Conservation (phyloP, 2,888 invertebrate genomes). For the Druceiella hillmani region DNA sequence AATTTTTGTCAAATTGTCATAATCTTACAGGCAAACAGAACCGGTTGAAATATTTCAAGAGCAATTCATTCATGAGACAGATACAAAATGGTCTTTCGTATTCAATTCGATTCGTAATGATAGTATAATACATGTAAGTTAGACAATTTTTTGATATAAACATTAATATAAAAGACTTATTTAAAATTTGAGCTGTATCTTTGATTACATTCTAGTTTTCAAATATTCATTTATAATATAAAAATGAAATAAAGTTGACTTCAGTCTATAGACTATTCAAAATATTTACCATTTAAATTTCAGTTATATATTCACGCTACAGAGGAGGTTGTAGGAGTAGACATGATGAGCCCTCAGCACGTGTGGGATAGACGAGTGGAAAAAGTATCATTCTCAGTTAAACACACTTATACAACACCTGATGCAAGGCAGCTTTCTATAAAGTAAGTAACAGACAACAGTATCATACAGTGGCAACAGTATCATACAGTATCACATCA, state of each 20-base stretch:
- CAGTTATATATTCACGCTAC: slow-evolving; percentile 61
- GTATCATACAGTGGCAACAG: slow-evolving; percentile 1
- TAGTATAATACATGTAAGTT: slow-evolving; percentile 40
- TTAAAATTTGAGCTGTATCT: too few species aligned
- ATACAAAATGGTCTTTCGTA: slow-evolving; percentile 58
- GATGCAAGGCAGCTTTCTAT: slow-evolving; percentile 63
- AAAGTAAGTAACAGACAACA: slow-evolving; percentile 13
- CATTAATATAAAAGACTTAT: slow-evolving; percentile 1
- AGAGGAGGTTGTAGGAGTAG: slow-evolving; percentile 65
- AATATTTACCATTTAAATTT: slow-evolving; percentile 8
- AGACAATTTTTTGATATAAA: neutral
- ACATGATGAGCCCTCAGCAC: slow-evolving; percentile 63
- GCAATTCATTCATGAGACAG: slow-evolving; percentile 60
- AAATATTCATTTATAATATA: neutral
- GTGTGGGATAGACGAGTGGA: slow-evolving; percentile 60
- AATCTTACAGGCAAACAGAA: slow-evolving; percentile 37
- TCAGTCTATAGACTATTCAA: too few species aligned
- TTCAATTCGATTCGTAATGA: slow-evolving; percentile 48
- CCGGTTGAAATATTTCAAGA: slow-evolving; percentile 39
- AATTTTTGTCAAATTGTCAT: too few species aligned
- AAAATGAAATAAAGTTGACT: neutral
- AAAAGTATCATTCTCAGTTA: slow-evolving; percentile 62
- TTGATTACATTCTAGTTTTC: slow-evolving; percentile 7
- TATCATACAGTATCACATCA: too few species aligned
- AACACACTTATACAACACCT: slow-evolving; percentile 71